Evolutionary conservation across 2,888 invertebrate genomes (phyloP).

Genomic region (Hipparchia semele): DNA sequence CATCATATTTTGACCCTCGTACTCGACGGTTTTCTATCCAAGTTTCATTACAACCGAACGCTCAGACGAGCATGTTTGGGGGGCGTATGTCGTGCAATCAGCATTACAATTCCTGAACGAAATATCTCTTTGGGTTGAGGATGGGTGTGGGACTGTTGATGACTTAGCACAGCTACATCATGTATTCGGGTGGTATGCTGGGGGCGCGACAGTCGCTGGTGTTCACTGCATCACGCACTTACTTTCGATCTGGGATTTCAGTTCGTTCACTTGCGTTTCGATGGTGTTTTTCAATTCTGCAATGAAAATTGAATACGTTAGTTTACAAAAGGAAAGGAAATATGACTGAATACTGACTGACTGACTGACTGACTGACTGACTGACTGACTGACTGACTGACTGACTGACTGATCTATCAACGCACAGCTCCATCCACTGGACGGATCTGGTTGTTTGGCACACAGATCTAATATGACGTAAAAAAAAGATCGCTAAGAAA

Average conservation of each 20-base stretch:
- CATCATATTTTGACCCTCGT: no score
- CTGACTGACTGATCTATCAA: no score
- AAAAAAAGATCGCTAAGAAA: no score
- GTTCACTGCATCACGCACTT: conserved; percentile 97
- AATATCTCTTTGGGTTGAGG: conserved; percentile 45
- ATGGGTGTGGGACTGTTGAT: conserved; percentile 52
- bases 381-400: no score
- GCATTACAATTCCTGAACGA: conserved; percentile 52
- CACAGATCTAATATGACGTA: no score
- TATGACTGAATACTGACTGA: no score
- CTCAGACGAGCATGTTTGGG: no score
- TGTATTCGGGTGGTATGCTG: conserved; percentile 66
- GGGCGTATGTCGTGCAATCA: conserved; percentile 38
- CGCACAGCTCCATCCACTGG: no score
- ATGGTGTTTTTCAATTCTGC: conserved; percentile 98
- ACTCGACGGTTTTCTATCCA: no score
- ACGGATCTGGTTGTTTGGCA: no score
- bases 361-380: no score
- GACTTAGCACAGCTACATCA: conserved; percentile 79
- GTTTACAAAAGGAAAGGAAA: no score
- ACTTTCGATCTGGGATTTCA: conserved; percentile 98
- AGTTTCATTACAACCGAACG: background rate
- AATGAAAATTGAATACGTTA: conserved; percentile 59
- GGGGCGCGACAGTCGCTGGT: conserved; percentile 36
- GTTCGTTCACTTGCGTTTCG: conserved; percentile 98